Percentiles rank a stretch among this genome's conserved stretches.
Conservation (phyloP, 2,888 invertebrate species). For the Nudaria mundana region DNA sequence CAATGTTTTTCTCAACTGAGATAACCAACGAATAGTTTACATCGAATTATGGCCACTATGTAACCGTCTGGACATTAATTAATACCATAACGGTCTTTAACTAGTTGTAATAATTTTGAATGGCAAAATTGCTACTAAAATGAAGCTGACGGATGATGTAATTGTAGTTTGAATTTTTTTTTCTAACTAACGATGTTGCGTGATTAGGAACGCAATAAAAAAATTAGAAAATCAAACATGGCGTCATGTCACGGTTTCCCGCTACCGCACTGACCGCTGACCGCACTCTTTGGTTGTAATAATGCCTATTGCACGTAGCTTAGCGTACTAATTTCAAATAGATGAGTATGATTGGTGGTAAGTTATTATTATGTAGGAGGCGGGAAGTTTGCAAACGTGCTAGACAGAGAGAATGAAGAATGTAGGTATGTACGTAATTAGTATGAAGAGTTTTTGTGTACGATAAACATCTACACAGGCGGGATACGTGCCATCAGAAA, state of each 20-base stretch:
- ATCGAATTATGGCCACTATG: slow-evolving; percentile 54
- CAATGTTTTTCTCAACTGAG: slow-evolving; percentile 59
- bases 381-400: slow-evolving; percentile 37
- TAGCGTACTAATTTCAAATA: slow-evolving; percentile 64
- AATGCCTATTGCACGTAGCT: too few species aligned
- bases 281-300: slow-evolving; percentile 46
- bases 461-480: too few species aligned
- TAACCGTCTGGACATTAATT: slow-evolving; percentile 57
- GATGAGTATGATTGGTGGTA: slow-evolving; percentile 63
- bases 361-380: slow-evolving; percentile 37
- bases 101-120: slow-evolving; percentile 58
- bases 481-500: too few species aligned
- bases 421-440: slow-evolving; percentile 46
- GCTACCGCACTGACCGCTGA: too few species aligned
- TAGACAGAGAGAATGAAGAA: slow-evolving; percentile 33
- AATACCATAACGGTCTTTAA: slow-evolving; percentile 59
- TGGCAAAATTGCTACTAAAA: slow-evolving; percentile 62
- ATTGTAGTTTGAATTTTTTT: slow-evolving; percentile 65
- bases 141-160: slow-evolving; percentile 59
- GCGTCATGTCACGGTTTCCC: slow-evolving; percentile 37
- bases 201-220: slow-evolving; percentile 35
- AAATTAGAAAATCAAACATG: slow-evolving; percentile 39
- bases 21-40: slow-evolving; percentile 51
- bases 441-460: slow-evolving; percentile 51
- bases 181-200: slow-evolving; percentile 49